Percentiles rank a stretch among this genome's conserved stretches.
phyloP scores from a whole-genome alignment of 2,888 invertebrate species.

The Lasioglossum vierecki region DNA sequence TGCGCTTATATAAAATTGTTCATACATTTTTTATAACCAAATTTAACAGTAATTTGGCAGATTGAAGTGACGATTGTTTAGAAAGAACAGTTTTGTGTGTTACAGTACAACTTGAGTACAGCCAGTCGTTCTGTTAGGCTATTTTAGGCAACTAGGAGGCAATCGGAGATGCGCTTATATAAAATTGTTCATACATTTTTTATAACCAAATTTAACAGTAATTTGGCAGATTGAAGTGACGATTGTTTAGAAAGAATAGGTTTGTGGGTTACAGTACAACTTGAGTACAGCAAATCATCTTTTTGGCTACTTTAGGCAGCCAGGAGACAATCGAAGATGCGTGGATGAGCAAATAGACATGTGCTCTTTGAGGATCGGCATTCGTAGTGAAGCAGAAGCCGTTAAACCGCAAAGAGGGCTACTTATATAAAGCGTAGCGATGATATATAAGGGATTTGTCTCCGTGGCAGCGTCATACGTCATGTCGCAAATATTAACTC shows the following conservation, averaged over 20 bases:
- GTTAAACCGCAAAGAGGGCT: constrained; percentile 60
- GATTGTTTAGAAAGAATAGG: neutral
- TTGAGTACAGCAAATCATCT: neutral
- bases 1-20: no score
- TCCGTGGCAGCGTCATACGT: constrained; percentile 82
- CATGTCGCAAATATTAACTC: constrained; percentile 84
- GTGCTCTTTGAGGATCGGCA: constrained; percentile 35
- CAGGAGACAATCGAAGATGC: neutral
- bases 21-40: no score
- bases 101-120: no score
- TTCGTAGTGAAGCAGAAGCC: constrained; percentile 34
- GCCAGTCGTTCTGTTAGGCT: no score
- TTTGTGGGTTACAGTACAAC: neutral
- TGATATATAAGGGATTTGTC: constrained; percentile 84
- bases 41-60: no score
- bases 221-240: neutral
- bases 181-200: neutral
- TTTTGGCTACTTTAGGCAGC: neutral
- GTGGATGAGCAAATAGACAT: constrained; percentile 3
- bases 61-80: no score
- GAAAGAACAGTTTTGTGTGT: no score
- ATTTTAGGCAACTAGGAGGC: no score
- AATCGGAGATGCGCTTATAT: neutral
- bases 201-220: no score
- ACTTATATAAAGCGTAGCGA: constrained; percentile 77